Conservation (phyloP, 2,797 vertebrate species). For the Prunella strophiata region DNA sequence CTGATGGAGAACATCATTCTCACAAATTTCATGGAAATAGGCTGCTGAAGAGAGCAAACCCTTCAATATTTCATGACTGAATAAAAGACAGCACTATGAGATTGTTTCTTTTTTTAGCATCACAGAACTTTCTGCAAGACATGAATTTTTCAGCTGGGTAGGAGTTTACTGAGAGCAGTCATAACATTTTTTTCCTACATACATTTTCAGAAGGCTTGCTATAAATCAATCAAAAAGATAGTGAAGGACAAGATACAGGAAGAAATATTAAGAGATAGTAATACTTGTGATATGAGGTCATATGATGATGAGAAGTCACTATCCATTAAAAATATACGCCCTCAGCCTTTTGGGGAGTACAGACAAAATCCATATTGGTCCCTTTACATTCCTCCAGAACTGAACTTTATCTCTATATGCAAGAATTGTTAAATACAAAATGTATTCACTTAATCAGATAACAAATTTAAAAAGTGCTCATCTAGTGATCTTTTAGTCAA, state of each 20-base stretch:
- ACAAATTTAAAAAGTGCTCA: neutral
- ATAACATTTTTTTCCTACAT: neutral
- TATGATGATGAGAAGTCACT: neutral
- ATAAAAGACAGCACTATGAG: neutral
- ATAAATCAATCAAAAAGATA: neutral
- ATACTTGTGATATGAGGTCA: neutral
- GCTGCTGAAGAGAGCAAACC: neutral
- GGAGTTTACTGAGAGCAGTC: neutral
- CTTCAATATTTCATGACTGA: neutral
- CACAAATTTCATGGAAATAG: neutral
- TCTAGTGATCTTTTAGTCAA: neutral
- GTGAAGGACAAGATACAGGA: neutral
- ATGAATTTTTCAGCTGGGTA: neutral
- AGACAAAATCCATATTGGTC: neutral
- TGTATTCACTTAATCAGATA: neutral
- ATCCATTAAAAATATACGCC: neutral
- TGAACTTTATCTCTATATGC: neutral
- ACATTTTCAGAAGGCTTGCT: neutral
- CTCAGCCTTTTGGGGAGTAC: neutral
- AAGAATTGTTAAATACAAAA: neutral
- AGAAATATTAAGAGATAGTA: neutral
- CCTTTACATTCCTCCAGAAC: neutral
- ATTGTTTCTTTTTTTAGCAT: neutral
- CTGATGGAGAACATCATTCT: neutral
- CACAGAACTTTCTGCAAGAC: neutral